phyloP scores from a whole-genome alignment of 1,140 invertebrate species.

The Diachasma alloeum region DNA sequence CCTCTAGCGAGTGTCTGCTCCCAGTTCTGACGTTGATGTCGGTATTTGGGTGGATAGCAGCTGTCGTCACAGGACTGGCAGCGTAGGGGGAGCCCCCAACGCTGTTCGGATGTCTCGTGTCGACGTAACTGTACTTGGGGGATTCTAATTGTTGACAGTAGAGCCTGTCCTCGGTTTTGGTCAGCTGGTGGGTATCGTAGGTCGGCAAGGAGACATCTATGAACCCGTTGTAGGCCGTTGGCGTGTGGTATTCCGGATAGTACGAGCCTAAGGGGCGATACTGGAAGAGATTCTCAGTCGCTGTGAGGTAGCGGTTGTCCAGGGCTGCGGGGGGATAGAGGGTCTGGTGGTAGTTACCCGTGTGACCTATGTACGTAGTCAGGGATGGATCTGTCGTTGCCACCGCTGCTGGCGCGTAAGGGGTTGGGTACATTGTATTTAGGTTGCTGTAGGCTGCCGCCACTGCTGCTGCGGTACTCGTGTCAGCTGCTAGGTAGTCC shows the following conservation, averaged over 20 bases:
- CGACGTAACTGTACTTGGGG: constrained; percentile 59
- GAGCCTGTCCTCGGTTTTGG: constrained; percentile 70
- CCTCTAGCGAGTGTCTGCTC: constrained; percentile 68
- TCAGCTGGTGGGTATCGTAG: constrained; percentile 64
- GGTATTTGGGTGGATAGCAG: constrained; percentile 50
- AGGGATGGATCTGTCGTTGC: constrained; percentile 69
- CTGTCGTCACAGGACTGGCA: constrained; percentile 56
- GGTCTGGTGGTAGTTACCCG: constrained; percentile 76
- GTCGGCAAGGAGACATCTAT: constrained; percentile 68
- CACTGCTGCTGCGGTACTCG: constrained; percentile 72
- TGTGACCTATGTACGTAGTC: constrained; percentile 76
- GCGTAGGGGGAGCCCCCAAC: constrained; percentile 57
- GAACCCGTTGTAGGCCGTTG: constrained; percentile 66
- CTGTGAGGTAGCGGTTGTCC: constrained; percentile 76
- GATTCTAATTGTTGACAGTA: constrained; percentile 71
- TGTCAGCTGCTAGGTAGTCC: constrained; percentile 73
- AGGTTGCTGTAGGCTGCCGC: constrained; percentile 83
- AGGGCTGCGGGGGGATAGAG: constrained; percentile 76
- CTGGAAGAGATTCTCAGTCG: constrained; percentile 86
- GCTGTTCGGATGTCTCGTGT: constrained; percentile 64
- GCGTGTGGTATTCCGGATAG: constrained; percentile 79
- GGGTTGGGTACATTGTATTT: constrained; percentile 80
- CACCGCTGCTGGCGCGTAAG: constrained; percentile 69
- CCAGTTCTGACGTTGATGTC: constrained; percentile 56
- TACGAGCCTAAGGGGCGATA: constrained; percentile 81